Evolutionary conservation across 2,888 invertebrate species (phyloP).

Genomic region (Amiota minor): DNA sequence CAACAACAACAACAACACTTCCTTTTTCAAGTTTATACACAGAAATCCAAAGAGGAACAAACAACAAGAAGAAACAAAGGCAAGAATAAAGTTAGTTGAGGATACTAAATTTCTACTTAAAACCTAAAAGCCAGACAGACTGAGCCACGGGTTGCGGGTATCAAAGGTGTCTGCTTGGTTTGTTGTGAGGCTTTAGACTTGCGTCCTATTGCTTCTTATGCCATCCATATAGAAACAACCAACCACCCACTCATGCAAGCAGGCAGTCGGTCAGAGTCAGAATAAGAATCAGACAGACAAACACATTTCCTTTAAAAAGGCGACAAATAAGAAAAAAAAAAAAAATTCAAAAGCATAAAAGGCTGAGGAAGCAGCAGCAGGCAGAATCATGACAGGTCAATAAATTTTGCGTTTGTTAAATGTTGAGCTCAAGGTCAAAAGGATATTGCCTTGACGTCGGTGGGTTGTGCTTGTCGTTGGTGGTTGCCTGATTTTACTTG

Average conservation of each 20-base stretch:
- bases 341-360: neutral
- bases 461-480: conserved; percentile 1
- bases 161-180: neutral
- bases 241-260: conserved; percentile 24
- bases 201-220: neutral
- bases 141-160: conserved; percentile 16
- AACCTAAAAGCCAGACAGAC: conserved; percentile 18
- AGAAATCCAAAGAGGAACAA: neutral
- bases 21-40: neutral
- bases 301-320: conserved; percentile 51
- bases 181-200: conserved; percentile 15
- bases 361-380: conserved; percentile 17
- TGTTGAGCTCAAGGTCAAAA: conserved; percentile 73
- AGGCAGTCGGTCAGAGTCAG: conserved; percentile 51
- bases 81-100: too few relatives aligned
- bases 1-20: conserved; percentile 11
- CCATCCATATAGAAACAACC: neutral
- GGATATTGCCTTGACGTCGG: conserved; percentile 68
- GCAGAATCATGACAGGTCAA: conserved; percentile 66
- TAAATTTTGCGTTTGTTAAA: conserved; percentile 71
- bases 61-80: neutral
- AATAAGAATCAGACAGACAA: conserved; percentile 43
- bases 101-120: neutral
- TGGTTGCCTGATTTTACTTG: conserved; percentile 1
- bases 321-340: conserved; percentile 14